A percentile compares a stretch with the other conserved stretches of the same genome.
phyloP scores from a whole-genome alignment of 2,888 invertebrate genomes.

The Tanaodytes sp. region DNA sequence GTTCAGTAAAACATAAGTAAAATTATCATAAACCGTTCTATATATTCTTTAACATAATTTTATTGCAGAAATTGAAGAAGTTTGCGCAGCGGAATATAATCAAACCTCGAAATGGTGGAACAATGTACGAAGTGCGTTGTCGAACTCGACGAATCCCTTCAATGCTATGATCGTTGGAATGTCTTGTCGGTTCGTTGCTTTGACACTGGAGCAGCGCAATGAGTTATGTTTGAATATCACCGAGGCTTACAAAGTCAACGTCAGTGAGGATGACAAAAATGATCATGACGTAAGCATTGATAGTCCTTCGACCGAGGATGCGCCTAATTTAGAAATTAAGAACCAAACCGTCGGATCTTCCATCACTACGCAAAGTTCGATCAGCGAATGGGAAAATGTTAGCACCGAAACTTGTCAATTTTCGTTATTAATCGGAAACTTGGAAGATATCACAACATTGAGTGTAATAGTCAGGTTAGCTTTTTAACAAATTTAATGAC shows the following conservation, averaged over 20 bases:
- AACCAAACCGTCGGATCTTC: conserved; percentile 26
- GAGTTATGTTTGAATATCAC: conserved; percentile 60
- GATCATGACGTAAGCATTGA: conserved; percentile 68
- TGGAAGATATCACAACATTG: conserved; percentile 89
- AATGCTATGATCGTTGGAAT: conserved; percentile 87
- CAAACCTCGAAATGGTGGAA: conserved; percentile 88
- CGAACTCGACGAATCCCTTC: conserved; percentile 83
- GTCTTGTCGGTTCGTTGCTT: conserved; percentile 84
- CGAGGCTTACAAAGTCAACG: conserved; percentile 59
- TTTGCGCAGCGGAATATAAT: conserved; percentile 75
- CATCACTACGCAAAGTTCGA: conserved; percentile 57
- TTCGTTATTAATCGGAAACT: conserved; percentile 88
- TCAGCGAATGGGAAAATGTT: conserved; percentile 83
- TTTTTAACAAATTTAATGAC: not conserved
- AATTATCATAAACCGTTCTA: too few relatives aligned
- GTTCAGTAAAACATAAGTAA: too few relatives aligned
- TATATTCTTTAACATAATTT: too few relatives aligned
- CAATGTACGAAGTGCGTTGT: conserved; percentile 81
- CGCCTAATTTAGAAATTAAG: conserved; percentile 64
- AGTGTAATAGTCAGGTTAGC: conserved; percentile 78
- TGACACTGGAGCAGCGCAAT: conserved; percentile 73
- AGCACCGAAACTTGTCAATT: conserved; percentile 90
- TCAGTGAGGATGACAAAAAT: conserved; percentile 56
- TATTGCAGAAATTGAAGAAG: conserved; percentile 72
- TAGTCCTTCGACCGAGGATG: conserved; percentile 73